Conservation (phyloP, 2,113 vertebrate species). For the Anoplopoma fimbria region DNA sequence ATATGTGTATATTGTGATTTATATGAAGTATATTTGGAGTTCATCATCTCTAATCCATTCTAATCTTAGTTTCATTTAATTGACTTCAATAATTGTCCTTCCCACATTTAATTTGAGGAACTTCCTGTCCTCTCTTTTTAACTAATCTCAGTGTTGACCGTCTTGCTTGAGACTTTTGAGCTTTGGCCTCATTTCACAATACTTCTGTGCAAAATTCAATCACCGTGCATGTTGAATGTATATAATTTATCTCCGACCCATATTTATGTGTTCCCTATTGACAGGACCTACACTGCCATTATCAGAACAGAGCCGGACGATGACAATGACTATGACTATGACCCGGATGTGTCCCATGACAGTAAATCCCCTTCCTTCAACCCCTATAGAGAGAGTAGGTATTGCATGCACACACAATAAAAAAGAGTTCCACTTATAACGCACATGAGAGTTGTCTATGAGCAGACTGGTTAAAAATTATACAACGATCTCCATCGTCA, state of each 20-base stretch:
- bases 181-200: background rate
- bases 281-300: slow-evolving; percentile 80
- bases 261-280: slow-evolving; percentile 37
- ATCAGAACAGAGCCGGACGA: slow-evolving; percentile 74
- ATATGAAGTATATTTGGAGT: background rate
- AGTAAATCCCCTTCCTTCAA: slow-evolving; percentile 82
- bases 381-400: slow-evolving; percentile 91
- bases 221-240: background rate
- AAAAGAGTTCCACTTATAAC: slow-evolving; percentile 7
- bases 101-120: background rate
- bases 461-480: background rate
- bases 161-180: background rate
- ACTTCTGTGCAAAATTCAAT: background rate
- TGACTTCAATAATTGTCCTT: background rate
- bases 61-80: background rate
- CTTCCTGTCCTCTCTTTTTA: background rate
- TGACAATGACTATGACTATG: background rate
- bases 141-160: background rate
- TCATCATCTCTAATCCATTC: background rate
- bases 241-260: background rate
- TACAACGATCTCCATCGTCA: background rate
- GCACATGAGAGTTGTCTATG: background rate
- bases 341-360: slow-evolving; percentile 68
- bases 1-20: no score
- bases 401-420: background rate